Percentiles rank a stretch among this genome's conserved stretches.
These are phyloP conservation scores for Cyanoderma ruficeps DNA, from an alignment of 2,113 vertebrate species.

Conservation along the genomic window DNA sequence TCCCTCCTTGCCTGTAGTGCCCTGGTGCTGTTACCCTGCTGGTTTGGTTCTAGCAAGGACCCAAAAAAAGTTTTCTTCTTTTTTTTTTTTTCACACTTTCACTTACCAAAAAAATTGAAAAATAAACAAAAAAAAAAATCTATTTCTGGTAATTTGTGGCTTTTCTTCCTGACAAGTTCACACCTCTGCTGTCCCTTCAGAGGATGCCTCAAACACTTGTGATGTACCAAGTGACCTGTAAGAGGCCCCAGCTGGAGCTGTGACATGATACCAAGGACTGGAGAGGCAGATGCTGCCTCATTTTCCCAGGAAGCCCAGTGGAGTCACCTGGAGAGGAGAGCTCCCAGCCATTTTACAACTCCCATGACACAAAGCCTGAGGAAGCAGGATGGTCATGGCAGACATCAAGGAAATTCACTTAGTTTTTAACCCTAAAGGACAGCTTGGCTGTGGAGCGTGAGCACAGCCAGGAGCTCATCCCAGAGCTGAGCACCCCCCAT, in stretches of 20 bases:
- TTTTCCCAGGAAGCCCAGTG: not conserved
- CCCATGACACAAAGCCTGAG: not conserved
- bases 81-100: not conserved
- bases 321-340: not conserved
- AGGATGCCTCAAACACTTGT: conserved; percentile 6
- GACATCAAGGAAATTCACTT: not conserved
- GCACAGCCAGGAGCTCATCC: not conserved
- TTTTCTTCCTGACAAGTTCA: conserved; percentile 4
- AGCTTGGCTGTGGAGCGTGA: rapidly evolving
- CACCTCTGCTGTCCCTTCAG: conserved; percentile 48
- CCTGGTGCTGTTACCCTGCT: not conserved
- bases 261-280: not conserved
- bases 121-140: not conserved
- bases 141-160: not conserved
- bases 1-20: not conserved
- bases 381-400: not conserved
- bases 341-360: not conserved
- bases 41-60: not conserved
- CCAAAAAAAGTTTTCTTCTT: not conserved
- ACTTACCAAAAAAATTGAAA: not conserved
- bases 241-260: not conserved
- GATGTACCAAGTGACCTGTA: conserved; percentile 38
- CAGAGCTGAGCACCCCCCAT: not conserved
- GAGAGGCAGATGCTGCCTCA: not conserved
- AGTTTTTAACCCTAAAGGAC: not conserved